Percentiles rank a stretch among this genome's conserved stretches.
Conservation (phyloP, 2,113 vertebrate genomes). For the Mastomys natalensis region DNA sequence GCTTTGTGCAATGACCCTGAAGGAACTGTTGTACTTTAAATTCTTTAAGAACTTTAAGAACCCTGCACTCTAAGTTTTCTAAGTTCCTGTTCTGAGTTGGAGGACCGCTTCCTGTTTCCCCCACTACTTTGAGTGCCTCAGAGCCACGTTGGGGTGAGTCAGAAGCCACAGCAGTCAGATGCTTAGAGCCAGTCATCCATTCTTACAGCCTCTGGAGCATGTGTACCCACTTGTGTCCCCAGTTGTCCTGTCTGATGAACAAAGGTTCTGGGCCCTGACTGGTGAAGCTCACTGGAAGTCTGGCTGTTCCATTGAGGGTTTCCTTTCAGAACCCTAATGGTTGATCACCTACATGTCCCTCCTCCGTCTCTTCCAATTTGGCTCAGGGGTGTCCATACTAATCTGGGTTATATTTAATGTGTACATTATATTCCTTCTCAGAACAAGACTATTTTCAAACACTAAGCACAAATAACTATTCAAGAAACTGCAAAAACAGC, state of each 20-base stretch:
- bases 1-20: not conserved
- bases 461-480: slow-evolving; percentile 58
- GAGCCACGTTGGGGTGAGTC: not conserved
- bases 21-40: not conserved
- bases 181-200: slow-evolving; percentile 6
- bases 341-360: not conserved
- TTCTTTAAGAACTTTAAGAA: not conserved
- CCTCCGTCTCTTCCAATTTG: slow-evolving; percentile 39
- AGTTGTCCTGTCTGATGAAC: slow-evolving; percentile 18
- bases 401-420: slow-evolving; percentile 62
- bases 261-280: slow-evolving; percentile 69
- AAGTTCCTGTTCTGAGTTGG: not conserved
- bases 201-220: not conserved
- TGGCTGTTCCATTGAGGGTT: slow-evolving; percentile 59
- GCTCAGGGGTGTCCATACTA: not conserved
- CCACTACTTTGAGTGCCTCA: not conserved
- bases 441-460: slow-evolving; percentile 56
- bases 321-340: slow-evolving; percentile 64
- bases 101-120: not conserved
- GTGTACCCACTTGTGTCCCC: too few species aligned
- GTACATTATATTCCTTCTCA: not conserved
- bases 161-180: slow-evolving; percentile 6
- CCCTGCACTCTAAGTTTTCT: not conserved
- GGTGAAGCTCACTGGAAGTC: slow-evolving; percentile 50
- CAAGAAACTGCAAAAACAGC: slow-evolving; percentile 23